Base-by-base conservation (phyloP, 1,140 invertebrate genomes). In the Hyles euphorbiae region DNA sequence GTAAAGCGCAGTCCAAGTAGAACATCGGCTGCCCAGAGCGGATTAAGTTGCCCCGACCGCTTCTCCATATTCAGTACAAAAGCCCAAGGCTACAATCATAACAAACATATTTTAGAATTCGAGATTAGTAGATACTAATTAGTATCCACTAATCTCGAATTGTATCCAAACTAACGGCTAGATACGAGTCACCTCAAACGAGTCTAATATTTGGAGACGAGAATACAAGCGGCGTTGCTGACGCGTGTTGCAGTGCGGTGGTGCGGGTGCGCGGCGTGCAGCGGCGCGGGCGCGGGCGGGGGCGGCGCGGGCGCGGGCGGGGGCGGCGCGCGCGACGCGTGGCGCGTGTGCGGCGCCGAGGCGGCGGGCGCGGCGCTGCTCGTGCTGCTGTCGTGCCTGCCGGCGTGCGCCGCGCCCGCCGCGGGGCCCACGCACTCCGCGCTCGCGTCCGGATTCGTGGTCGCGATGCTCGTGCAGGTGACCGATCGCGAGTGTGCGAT, bases 311-410 rank as follows among this genome's bases (percentile, higher is more conserved):
- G 68, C 70, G 64, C 50, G 60, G 11, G 7, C 51, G 34, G 33
- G 33, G 32, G 53, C 46, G 54, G 22, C 47, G 45, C 55, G 50
- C 10, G 12, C 12, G 61, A 59, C 60, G 65, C 65, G 22, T 22
- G 67, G 68, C 70, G 64, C 50, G 60, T 65, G 47, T 44, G 50
- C 34, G 60, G 60, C 40, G 73, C 74, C 32, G 81, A 83, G 68
- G 45, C 58, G 60, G 55, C 43, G 45, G 73, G 72, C 58, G 58
- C 76, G 48, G 66, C 72, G 55, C 63, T 78, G 68, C 72, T 78
- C 53, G 67, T 81, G 62, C 54, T 71, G 58, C 66, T 81, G 34
- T 62, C 71, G 45, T 81, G 81, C 66, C 63, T 75, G 59, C 68
- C 71, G 36, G 57, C 49, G 34, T 45, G 56, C 58, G 52, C 36